phyloP scores from a whole-genome alignment of 1,140 invertebrate species.

The Brachionus paranguensis region DNA sequence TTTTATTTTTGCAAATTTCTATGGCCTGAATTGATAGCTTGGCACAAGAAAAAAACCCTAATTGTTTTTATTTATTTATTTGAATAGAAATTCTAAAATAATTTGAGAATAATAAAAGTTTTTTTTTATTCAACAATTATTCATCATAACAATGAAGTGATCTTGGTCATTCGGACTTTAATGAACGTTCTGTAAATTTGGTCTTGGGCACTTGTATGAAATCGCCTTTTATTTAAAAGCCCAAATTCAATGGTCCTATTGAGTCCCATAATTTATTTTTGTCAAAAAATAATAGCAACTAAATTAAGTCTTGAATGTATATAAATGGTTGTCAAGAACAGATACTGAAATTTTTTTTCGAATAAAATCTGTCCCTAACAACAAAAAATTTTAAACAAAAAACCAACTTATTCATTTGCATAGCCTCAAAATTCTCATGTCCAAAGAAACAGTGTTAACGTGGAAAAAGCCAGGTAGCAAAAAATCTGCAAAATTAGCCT shows the following conservation, averaged over 20 bases:
- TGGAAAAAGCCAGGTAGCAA: constrained; percentile 7
- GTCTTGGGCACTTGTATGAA: neutral
- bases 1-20: neutral
- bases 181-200: neutral
- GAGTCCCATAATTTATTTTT: neutral
- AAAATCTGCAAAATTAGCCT: neutral
- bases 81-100: neutral
- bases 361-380: constrained; percentile 7
- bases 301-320: neutral
- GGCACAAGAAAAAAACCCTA: too few species aligned
- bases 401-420: neutral
- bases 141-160: neutral
- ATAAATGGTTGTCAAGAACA: constrained; percentile 28
- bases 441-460: neutral
- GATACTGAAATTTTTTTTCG: neutral
- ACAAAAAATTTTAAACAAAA: neutral
- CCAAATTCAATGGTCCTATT: neutral
- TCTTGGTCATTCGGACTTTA: neutral
- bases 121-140: neutral
- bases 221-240: neutral
- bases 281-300: neutral
- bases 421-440: neutral
- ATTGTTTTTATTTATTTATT: neutral
- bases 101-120: neutral
- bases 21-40: too few species aligned